Evolutionary conservation across 2,797 vertebrate species (phyloP), one percentile per base, ranked within the genome.

Genomic region (Selene dorsalis): DNA sequence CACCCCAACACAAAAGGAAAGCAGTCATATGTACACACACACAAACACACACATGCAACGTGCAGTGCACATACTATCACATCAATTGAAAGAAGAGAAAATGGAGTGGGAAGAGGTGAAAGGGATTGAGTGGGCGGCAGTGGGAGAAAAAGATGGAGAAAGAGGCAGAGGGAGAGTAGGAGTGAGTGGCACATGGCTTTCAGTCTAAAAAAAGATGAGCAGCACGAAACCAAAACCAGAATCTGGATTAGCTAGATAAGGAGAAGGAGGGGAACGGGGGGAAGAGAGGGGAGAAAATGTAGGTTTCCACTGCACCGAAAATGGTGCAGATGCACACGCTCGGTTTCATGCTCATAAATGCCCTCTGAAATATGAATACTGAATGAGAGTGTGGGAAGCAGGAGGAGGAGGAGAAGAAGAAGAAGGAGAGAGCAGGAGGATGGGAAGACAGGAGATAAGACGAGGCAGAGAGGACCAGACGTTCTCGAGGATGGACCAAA

Each of bases 241-340:
- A 96, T 96, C 0, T 96, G 97, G 92, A 97, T 97, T 95, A 95
- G 96, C n/a, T 94, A 96, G 92, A 97, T 97, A 55, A 92, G 92
- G 84, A 96, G 94, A 93, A 96, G 94, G 26, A 89, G 96, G 63
- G 94, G 92, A 63, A 91, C 94, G 88, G 93, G 71, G 95, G 93
- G 94, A 79, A 78, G 79, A 80, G 48, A 1, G 53, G 86, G 77
- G 67, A 88, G 83, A 88, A 89, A 87, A 88, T 88, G 79, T 90
- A 91, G 93, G 89, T 91, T 93, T 84, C 79, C 82, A 87, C 84
- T 81, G 79, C 82, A 74, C 75, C 30, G 82, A 91, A 93, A 90
- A 89, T 87, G 87, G 86, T 87, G 89, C 89, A 88, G 90, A 92
- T 89, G 79, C 87, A 84, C 86, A 78, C 58, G 45, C 76, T 88